These are phyloP conservation scores for Drosophila fuyamai DNA, from an alignment of 1,140 invertebrate genomes.

Conservation along the genomic window DNA sequence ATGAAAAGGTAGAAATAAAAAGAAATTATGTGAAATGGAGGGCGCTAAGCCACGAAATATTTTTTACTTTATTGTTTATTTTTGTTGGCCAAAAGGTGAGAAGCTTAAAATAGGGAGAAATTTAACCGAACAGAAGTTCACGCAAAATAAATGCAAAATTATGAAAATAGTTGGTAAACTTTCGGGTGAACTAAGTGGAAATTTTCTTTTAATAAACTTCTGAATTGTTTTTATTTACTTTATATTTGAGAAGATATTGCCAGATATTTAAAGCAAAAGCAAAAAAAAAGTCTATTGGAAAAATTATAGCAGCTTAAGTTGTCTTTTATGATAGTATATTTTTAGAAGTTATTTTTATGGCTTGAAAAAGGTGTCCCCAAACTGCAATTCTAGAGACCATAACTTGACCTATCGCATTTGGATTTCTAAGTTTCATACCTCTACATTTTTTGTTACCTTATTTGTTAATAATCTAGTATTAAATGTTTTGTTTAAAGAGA, in stretches of 20 bases:
- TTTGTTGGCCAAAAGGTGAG: slow-evolving; percentile 30
- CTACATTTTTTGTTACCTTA: too few relatives aligned
- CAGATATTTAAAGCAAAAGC: neutral
- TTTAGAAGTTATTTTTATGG: too few relatives aligned
- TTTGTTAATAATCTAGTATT: too few relatives aligned
- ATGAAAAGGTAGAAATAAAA: slow-evolving; percentile 23
- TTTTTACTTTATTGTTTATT: slow-evolving; percentile 36
- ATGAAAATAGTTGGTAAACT: slow-evolving; percentile 24
- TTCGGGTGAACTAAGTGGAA: neutral
- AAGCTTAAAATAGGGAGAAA: slow-evolving; percentile 15
- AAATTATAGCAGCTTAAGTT: too few relatives aligned
- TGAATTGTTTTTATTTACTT: slow-evolving; percentile 2
- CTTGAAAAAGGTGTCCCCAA: too few relatives aligned
- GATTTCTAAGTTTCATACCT: too few relatives aligned
- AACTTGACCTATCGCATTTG: too few relatives aligned
- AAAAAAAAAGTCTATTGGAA: too few relatives aligned
- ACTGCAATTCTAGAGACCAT: too few relatives aligned
- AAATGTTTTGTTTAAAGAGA: too few relatives aligned
- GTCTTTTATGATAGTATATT: too few relatives aligned
- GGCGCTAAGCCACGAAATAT: slow-evolving; percentile 51
- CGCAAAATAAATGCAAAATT: slow-evolving; percentile 31
- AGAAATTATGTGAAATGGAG: slow-evolving; percentile 49
- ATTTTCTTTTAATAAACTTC: neutral
- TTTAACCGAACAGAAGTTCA: slow-evolving; percentile 24
- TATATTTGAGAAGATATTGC: neutral